These are phyloP conservation scores for Porites rus DNA, from an alignment of 92 coral and sea anemone genomes.

Conservation along the genomic window DNA sequence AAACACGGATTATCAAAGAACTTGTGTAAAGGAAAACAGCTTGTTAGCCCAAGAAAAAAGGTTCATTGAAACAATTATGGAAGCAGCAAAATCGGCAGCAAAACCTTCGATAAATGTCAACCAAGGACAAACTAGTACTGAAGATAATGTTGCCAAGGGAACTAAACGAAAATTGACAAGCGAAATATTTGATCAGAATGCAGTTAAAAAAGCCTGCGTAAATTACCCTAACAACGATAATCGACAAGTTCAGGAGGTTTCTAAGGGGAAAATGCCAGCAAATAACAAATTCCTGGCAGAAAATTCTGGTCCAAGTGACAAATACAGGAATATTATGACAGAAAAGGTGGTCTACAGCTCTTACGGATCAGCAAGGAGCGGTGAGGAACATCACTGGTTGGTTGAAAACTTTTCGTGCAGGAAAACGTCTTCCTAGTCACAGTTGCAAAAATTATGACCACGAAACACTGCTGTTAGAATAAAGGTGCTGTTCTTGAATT, in stretches of 20 bases:
- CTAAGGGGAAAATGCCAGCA: neutral
- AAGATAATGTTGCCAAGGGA: neutral
- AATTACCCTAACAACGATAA: neutral
- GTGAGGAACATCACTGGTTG: neutral
- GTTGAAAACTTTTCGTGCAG: neutral
- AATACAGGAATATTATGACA: neutral
- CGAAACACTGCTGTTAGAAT: neutral
- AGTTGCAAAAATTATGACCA: neutral
- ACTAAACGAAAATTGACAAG: neutral
- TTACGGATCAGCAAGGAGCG: neutral
- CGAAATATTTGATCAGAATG: neutral
- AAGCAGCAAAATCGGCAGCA: neutral
- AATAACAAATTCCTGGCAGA: neutral
- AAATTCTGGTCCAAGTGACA: neutral
- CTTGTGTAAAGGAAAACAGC: neutral
- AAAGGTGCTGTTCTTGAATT: neutral
- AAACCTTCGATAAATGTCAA: neutral
- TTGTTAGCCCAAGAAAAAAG: neutral
- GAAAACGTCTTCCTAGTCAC: neutral
- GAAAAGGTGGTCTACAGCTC: neutral
- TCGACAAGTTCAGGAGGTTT: neutral
- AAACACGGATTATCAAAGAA: neutral
- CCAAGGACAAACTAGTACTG: neutral
- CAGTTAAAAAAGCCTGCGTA: neutral
- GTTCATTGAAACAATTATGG: neutral